Evolutionary conservation across 2,888 invertebrate species (phyloP).

Genomic region (Mimachlamys varia): DNA sequence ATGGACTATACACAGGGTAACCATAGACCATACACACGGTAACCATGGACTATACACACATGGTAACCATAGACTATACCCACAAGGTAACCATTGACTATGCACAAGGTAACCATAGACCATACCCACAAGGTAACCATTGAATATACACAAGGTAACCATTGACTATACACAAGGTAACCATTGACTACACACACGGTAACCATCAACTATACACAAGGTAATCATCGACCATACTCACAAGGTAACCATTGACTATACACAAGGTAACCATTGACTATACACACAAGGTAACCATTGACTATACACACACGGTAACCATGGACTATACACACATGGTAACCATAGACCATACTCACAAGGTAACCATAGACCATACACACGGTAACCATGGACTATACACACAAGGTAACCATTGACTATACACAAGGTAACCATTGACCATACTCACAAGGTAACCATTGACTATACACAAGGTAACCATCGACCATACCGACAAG

Average conservation of each 20-base stretch:
- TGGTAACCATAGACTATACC: background rate
- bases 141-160: background rate
- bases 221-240: background rate
- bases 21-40: background rate
- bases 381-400: background rate
- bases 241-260: background rate
- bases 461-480: constrained; percentile 6
- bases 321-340: too few relatives aligned
- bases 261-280: background rate
- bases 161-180: background rate
- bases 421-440: background rate
- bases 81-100: background rate
- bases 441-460: background rate
- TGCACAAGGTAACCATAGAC: background rate
- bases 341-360: too few relatives aligned
- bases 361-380: too few relatives aligned
- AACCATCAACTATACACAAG: background rate
- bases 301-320: background rate
- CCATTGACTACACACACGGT: background rate
- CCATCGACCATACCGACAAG: background rate
- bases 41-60: background rate
- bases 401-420: background rate
- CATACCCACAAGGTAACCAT: background rate
- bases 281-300: background rate
- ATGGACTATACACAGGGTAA: background rate